Evolutionary conservation across 2,113 vertebrate species (phyloP).

Genomic region (Lepisosteus oculatus): DNA sequence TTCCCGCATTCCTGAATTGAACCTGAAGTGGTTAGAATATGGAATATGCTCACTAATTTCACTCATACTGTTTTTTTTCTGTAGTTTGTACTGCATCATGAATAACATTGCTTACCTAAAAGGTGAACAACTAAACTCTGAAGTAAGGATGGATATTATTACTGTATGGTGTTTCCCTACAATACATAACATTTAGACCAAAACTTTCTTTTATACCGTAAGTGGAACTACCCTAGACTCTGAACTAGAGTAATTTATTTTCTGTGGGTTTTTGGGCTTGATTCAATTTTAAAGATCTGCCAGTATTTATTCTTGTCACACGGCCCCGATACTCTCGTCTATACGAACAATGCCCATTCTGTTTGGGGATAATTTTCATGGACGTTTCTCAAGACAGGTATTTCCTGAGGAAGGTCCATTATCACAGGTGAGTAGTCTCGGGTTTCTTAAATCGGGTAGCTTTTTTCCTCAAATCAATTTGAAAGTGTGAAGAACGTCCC

Average conservation of each 20-base stretch:
- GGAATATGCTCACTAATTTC: too few species aligned
- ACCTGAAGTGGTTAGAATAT: too few species aligned
- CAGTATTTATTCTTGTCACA: slow-evolving; percentile 39
- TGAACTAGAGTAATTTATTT: not conserved
- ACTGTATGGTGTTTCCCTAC: too few species aligned
- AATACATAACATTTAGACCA: too few species aligned
- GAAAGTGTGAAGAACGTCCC: slow-evolving; percentile 37
- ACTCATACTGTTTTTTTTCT: too few species aligned
- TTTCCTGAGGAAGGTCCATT: slow-evolving; percentile 47
- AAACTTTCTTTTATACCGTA: too few species aligned
- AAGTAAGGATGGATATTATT: too few species aligned
- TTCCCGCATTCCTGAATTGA: too few species aligned
- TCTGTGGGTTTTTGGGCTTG: not conserved
- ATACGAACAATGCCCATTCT: slow-evolving; percentile 29
- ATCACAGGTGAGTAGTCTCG: slow-evolving; percentile 24
- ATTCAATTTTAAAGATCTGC: slow-evolving; percentile 12
- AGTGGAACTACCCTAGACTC: not conserved
- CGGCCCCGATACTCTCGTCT: slow-evolving; percentile 28
- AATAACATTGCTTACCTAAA: too few species aligned
- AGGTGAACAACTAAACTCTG: too few species aligned
- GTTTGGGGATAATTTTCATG: slow-evolving; percentile 21
- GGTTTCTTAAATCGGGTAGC: slow-evolving; percentile 31
- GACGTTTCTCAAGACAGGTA: slow-evolving; percentile 33
- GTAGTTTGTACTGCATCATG: too few species aligned
- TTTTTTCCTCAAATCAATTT: slow-evolving; percentile 47